Evolutionary conservation across 2,113 vertebrate genomes (phyloP), one percentile per base, ranked within the genome.

Genomic region (Abramis brama): DNA sequence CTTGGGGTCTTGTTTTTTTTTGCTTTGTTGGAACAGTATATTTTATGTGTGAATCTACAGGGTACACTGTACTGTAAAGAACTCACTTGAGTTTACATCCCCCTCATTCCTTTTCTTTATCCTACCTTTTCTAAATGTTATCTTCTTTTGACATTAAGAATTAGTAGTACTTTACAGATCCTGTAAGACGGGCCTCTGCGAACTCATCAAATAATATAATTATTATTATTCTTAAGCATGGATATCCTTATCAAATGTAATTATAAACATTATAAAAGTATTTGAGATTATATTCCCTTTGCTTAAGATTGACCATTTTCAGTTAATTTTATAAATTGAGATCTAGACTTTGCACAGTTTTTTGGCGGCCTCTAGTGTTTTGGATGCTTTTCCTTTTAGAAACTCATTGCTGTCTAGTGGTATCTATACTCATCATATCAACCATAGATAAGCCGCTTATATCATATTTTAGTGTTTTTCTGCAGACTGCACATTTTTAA

Each of bases 11-110:
- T 43, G 39, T 27, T 27, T 27, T 27, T 62, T 6, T 76, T 79
- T 64, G 47, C 78, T 77, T 79, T 60, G 45, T 33, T 64, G 70
- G 81, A 50, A 79, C 74, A 87, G 86, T 90, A 89, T 87, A 88
- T 92, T 87, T 86, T 87, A 90, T 89, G 84, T 90, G 91, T 91
- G 91, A 91, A 93, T 90, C 90, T 91, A 94, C 94, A 94, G 93
- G 93, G 93, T 94, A 93, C 89, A 92, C 60, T 88, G 90, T 93
- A 94, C 93, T 94, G 93, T 94, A 93, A 89, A 88, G 33, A 68
- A 64, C 76, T 82, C 23, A 1, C 12, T 47, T 79, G 68, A 76
- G 50, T 33, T 68, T 45, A 60, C 86, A 25, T 17, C 1, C 27
- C 21, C 13, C 19, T 11, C 30, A 33, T 39, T 71, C 50, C 59